phyloP scores from a whole-genome alignment of 2,113 vertebrate genomes.

The Myotis lucifugus region DNA sequence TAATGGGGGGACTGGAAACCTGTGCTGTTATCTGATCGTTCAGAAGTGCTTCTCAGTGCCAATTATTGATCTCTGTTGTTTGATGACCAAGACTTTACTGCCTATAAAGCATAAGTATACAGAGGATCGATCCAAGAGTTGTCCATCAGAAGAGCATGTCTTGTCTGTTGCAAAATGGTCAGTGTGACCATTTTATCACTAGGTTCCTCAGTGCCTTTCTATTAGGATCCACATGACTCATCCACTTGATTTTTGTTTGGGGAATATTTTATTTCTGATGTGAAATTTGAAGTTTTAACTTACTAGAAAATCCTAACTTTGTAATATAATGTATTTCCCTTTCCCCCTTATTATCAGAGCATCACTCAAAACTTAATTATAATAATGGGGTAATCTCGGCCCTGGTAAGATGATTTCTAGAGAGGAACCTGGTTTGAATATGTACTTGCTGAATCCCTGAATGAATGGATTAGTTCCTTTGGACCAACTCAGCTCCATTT shows the following conservation, averaged over 20 bases:
- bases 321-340: background rate
- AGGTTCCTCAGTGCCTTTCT: background rate
- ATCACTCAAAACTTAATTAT: background rate
- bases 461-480: constrained; percentile 34
- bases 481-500: constrained; percentile 38
- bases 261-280: constrained; percentile 26
- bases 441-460: constrained; percentile 25
- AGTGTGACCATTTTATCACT: constrained; percentile 55
- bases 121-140: constrained; percentile 32
- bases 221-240: background rate
- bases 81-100: constrained; percentile 70
- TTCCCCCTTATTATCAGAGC: background rate
- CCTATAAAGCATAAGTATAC: constrained; percentile 55
- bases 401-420: background rate
- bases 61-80: constrained; percentile 66
- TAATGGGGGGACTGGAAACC: background rate
- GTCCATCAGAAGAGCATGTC: background rate
- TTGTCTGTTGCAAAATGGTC: constrained; percentile 47
- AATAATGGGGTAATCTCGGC: background rate
- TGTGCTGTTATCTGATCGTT: constrained; percentile 18
- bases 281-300: constrained; percentile 49
- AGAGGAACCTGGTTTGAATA: constrained; percentile 18
- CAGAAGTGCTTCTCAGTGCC: constrained; percentile 47
- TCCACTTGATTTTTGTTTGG: constrained; percentile 50
- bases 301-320: constrained; percentile 47